These are phyloP conservation scores for Pygocentrus nattereri DNA, from an alignment of 2,797 vertebrate species.

Conservation along the genomic window DNA sequence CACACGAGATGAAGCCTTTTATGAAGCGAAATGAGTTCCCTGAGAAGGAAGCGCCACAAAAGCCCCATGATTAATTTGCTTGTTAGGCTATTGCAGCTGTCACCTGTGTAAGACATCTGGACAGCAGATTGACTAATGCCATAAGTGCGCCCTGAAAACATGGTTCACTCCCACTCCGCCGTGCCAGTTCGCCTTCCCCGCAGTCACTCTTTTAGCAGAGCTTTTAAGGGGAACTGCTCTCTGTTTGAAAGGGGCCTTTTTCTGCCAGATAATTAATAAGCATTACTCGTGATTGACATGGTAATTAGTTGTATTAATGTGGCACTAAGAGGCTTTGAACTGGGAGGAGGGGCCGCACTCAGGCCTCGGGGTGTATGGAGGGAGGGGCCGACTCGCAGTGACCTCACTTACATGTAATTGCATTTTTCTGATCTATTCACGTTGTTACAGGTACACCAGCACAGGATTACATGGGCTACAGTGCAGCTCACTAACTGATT, in stretches of 20 bases:
- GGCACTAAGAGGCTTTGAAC: conserved; percentile 81
- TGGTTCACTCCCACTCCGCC: conserved; percentile 44
- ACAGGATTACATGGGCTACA: conserved; percentile 64
- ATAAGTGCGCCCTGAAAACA: conserved; percentile 77
- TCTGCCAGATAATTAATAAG: conserved; percentile 85
- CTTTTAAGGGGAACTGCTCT: conserved; percentile 79
- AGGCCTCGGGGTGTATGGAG: conserved; percentile 52
- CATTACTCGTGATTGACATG: conserved; percentile 85
- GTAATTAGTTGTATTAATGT: conserved; percentile 86
- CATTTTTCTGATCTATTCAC: conserved; percentile 71
- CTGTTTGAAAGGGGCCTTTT: conserved; percentile 77
- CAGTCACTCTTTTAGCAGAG: conserved; percentile 77
- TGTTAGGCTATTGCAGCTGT: conserved; percentile 88
- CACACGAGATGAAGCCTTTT: conserved; percentile 86
- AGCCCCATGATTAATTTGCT: conserved; percentile 87
- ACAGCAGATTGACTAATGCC: conserved; percentile 87
- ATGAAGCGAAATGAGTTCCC: conserved; percentile 87
- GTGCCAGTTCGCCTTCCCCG: conserved; percentile 51
- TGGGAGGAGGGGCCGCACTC: conserved; percentile 58
- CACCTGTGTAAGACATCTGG: conserved; percentile 89
- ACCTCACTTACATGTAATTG: conserved; percentile 81
- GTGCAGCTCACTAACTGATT: conserved; percentile 59
- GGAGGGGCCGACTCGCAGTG: conserved; percentile 62
- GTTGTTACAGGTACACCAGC: conserved; percentile 72
- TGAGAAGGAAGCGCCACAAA: conserved; percentile 85